These are phyloP conservation scores for Eugnorisma glareosa DNA, from an alignment of 2,888 invertebrate genomes.

Conservation along the genomic window DNA sequence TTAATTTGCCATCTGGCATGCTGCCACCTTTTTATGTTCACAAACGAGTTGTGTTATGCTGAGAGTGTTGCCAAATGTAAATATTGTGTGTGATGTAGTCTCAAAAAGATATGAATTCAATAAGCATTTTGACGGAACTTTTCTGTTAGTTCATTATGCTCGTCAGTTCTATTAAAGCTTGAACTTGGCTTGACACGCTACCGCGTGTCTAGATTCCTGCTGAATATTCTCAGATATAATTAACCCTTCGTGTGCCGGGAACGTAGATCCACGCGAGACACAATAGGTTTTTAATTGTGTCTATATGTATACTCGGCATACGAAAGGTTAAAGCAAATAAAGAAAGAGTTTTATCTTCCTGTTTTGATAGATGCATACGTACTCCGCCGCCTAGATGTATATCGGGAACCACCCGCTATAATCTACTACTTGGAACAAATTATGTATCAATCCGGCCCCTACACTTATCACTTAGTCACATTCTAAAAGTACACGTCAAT, in stretches of 20 bases:
- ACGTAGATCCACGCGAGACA: too few species aligned
- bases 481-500: not conserved
- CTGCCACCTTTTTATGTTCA: constrained; percentile 65
- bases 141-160: not conserved
- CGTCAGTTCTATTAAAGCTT: too few species aligned
- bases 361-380: not conserved
- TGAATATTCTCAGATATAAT: not conserved
- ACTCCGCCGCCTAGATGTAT: not conserved
- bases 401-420: not conserved
- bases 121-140: not conserved
- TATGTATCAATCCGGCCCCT: not conserved
- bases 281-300: too few species aligned
- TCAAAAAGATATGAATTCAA: constrained; percentile 18
- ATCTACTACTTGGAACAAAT: not conserved
- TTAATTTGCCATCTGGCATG: constrained; percentile 73
- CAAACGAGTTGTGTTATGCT: constrained; percentile 68
- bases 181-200: too few species aligned
- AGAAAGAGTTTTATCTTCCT: not conserved
- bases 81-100: constrained; percentile 49
- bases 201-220: too few species aligned
- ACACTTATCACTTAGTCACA: too few species aligned
- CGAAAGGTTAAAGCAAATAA: not conserved
- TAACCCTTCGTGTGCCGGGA: too few species aligned
- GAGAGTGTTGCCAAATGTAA: constrained; percentile 48
- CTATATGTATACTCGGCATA: too few species aligned